A percentile compares a stretch with the other conserved stretches of the same genome.
These are phyloP conservation scores for Lobophora halterata DNA, from an alignment of 2,888 invertebrate genomes.

Conservation along the genomic window DNA sequence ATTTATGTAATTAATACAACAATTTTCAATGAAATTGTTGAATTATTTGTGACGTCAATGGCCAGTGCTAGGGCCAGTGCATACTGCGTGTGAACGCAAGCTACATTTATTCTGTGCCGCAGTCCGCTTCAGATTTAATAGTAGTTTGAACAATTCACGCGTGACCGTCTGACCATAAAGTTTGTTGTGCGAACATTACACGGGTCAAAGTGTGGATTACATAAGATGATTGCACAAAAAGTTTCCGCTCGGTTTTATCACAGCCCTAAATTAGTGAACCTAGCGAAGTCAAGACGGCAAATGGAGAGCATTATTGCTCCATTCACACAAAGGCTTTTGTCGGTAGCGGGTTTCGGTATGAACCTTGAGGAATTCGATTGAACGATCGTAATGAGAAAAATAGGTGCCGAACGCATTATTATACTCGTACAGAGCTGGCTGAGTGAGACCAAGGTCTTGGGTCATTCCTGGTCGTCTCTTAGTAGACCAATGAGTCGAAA, in stretches of 20 bases:
- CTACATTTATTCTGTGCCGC: no score
- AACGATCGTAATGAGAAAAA: constrained; percentile 13
- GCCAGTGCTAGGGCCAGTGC: no score
- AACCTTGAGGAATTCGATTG: constrained; percentile 14
- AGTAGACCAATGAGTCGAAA: no score
- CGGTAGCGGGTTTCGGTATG: constrained; percentile 1
- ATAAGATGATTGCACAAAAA: constrained; percentile 23
- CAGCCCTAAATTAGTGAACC: constrained; percentile 23
- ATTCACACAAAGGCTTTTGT: constrained; percentile 18
- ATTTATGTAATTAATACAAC: no score
- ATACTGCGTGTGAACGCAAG: constrained; percentile 2
- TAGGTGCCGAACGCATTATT: constrained; percentile 5
- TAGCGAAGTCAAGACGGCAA: constrained; percentile 13
- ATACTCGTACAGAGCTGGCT: no score
- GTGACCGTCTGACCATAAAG: constrained; percentile 42
- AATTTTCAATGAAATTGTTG: no score
- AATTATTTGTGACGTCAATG: no score
- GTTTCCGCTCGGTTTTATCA: constrained; percentile 19
- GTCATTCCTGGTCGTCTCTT: no score
- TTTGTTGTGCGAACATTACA: constrained; percentile 33
- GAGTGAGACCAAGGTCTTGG: no score
- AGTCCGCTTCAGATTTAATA: constrained; percentile 43
- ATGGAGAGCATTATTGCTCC: constrained; percentile 12
- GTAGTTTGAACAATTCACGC: constrained; percentile 46
- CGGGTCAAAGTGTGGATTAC: constrained; percentile 25